Conservation (phyloP, 2,797 vertebrate species). For the Oceanodroma leucorhoa region DNA sequence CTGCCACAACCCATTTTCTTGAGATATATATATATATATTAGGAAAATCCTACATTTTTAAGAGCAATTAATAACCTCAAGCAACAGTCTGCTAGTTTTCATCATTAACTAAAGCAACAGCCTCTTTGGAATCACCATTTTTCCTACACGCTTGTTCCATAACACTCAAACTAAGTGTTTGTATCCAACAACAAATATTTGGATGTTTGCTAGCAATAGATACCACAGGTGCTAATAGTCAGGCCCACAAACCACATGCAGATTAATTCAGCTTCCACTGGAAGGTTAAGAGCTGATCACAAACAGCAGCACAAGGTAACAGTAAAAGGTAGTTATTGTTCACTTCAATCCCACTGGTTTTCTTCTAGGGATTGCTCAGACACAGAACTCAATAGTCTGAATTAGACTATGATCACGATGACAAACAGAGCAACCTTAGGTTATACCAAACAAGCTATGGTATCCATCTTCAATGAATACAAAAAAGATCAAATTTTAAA, state of each 20-base stretch:
- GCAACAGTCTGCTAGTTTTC: neutral
- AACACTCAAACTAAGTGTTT: neutral
- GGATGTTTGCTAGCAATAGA: neutral
- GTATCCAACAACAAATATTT: neutral
- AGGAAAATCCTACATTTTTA: neutral
- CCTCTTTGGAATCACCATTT: neutral
- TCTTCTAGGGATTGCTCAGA: neutral
- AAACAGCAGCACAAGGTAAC: neutral
- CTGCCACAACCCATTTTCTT: neutral
- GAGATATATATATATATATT: neutral
- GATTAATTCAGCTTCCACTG: neutral
- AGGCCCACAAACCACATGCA: neutral
- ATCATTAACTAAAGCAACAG: neutral
- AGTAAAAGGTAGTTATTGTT: neutral
- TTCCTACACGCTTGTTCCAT: neutral
- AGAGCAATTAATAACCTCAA: neutral
- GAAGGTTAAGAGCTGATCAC: neutral
- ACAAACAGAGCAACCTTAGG: neutral
- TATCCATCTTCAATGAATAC: neutral
- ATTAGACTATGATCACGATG: neutral
- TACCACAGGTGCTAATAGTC: neutral
- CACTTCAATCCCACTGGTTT: neutral
- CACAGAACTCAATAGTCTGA: neutral
- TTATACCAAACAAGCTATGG: neutral
- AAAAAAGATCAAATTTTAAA: neutral